A percentile compares a stretch with the other conserved stretches of the same genome.
These are phyloP conservation scores for Physella acuta DNA, from an alignment of 1,140 invertebrate species.

Conservation along the genomic window DNA sequence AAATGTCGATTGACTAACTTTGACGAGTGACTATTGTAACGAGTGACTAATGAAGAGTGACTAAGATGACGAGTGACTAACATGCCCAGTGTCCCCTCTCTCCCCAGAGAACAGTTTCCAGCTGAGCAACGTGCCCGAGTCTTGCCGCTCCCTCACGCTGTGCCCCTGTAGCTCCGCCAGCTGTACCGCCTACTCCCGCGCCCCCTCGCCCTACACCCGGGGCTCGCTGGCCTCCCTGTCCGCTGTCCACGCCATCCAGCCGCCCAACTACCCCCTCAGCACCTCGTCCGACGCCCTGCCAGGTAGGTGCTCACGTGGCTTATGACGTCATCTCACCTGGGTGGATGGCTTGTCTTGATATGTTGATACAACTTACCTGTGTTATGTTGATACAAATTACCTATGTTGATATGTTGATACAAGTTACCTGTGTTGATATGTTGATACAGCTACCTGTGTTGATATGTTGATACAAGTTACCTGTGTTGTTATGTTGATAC, in stretches of 20 bases:
- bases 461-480: too few species aligned
- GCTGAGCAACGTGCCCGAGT: conserved; percentile 26
- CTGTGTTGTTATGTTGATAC: too few species aligned
- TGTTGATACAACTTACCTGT: too few species aligned
- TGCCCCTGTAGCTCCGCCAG: conserved; percentile 30
- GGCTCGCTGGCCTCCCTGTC: conserved; percentile 28
- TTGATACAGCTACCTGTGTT: too few species aligned
- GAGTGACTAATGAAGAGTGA: too few species aligned
- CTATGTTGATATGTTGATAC: too few species aligned
- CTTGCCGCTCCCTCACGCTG: conserved; percentile 24
- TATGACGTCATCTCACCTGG: neutral
- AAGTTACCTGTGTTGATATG: too few species aligned
- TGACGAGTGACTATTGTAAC: too few species aligned
- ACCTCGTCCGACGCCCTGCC: conserved; percentile 33
- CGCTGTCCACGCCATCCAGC: conserved; percentile 43
- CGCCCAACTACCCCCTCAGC: conserved; percentile 35
- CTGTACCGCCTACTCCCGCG: conserved; percentile 23
- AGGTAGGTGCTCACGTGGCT: conserved; percentile 27
- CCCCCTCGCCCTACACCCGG: neutral
- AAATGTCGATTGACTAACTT: too few species aligned
- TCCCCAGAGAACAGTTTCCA: conserved; percentile 28
- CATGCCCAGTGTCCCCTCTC: too few species aligned
- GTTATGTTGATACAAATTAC: too few species aligned
- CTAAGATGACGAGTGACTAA: too few species aligned
- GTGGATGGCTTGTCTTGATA: neutral